phyloP scores from a whole-genome alignment of 1,140 invertebrate species.

The Drosophila kepulauana region DNA sequence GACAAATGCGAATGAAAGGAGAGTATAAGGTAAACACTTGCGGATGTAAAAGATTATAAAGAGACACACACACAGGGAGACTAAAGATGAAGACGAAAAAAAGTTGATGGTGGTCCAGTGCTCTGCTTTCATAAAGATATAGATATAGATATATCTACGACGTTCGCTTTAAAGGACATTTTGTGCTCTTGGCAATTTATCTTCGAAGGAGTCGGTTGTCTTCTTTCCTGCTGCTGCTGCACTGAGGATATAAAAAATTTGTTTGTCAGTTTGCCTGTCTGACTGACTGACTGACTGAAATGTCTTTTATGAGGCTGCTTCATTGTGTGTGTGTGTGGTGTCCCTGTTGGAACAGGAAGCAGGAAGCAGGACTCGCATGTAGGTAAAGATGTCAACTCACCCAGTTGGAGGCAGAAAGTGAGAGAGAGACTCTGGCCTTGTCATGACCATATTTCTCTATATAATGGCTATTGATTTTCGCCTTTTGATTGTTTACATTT shows the following conservation, averaged over 20 bases:
- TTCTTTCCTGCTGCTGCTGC: constrained; percentile 28
- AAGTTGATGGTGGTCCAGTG: constrained; percentile 59
- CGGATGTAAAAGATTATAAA: constrained; percentile 73
- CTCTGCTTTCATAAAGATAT: constrained; percentile 34
- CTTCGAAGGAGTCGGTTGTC: constrained; percentile 51
- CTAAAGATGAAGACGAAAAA: neutral
- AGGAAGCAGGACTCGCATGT: constrained; percentile 63
- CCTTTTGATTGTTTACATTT: constrained; percentile 68
- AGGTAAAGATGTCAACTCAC: constrained; percentile 79
- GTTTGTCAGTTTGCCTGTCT: constrained; percentile 61
- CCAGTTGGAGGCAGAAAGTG: constrained; percentile 25
- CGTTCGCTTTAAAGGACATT: constrained; percentile 81
- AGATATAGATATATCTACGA: constrained; percentile 6
- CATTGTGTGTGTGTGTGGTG: constrained; percentile 42
- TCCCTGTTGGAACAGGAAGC: constrained; percentile 60
- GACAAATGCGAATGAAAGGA: constrained; percentile 71
- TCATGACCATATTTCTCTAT: constrained; percentile 48
- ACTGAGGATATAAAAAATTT: constrained; percentile 71
- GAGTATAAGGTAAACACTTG: constrained; percentile 78
- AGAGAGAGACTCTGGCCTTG: constrained; percentile 42
- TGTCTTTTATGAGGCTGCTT: constrained; percentile 64
- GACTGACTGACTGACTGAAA: constrained; percentile 25
- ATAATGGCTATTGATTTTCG: constrained; percentile 63
- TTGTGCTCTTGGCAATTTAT: constrained; percentile 75
- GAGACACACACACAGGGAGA: constrained; percentile 3